Conservation (phyloP, 53 echinoderm and acorn worm species). For the Echinometra lucunter region DNA sequence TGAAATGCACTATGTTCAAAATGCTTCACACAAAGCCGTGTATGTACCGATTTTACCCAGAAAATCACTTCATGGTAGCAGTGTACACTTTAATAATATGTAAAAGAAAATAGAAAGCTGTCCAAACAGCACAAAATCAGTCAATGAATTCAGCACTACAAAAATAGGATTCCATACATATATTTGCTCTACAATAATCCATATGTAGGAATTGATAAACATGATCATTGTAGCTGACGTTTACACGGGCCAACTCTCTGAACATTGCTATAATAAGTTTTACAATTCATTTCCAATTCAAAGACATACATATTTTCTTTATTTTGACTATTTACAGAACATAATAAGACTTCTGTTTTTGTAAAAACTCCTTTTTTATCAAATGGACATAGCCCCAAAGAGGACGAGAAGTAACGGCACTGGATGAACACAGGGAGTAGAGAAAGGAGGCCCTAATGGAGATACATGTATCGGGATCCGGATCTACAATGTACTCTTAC, state of each 20-base stretch:
- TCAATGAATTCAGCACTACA: slow-evolving; percentile 57
- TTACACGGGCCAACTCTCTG: not conserved
- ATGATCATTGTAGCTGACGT: slow-evolving; percentile 34
- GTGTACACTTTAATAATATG: not conserved
- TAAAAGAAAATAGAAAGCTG: not conserved
- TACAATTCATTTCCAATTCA: slow-evolving; percentile 21
- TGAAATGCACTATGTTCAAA: slow-evolving; percentile 8
- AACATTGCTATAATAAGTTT: not conserved
- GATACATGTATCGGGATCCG: not conserved
- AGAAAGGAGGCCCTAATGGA: not conserved
- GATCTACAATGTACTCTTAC: too few species aligned
- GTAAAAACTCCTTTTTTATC: slow-evolving; percentile 25
- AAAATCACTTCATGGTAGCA: not conserved
- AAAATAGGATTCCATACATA: slow-evolving; percentile 53
- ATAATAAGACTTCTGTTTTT: not conserved
- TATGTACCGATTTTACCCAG: not conserved
- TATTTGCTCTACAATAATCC: not conserved
- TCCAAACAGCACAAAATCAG: not conserved
- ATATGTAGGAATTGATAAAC: slow-evolving; percentile 30
- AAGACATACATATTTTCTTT: slow-evolving; percentile 30
- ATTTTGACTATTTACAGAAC: slow-evolving; percentile 15
- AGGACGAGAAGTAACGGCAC: slow-evolving; percentile 28
- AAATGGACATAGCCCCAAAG: slow-evolving; percentile 56
- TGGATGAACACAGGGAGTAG: not conserved
- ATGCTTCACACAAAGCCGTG: not conserved